Conservation (phyloP, 2,888 invertebrate species). For the Pachydiplax longipennis region DNA sequence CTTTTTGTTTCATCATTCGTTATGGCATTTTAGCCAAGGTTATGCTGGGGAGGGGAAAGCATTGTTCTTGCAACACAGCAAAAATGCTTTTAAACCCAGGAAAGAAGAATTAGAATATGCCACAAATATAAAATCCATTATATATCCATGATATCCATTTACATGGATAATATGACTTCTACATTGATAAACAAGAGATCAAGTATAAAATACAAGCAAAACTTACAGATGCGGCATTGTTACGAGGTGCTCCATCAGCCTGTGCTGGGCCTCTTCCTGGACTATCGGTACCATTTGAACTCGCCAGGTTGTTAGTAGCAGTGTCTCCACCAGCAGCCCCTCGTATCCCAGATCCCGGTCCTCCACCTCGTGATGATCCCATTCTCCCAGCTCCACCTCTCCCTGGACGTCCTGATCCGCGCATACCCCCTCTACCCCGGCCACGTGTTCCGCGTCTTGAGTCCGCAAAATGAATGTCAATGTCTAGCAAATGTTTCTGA, state of each 20-base stretch:
- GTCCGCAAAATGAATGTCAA: conserved; percentile 88
- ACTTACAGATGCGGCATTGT: neutral
- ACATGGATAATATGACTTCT: no score
- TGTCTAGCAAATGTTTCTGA: conserved; percentile 84
- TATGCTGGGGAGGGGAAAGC: no score
- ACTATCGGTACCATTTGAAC: conserved; percentile 4
- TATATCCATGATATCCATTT: no score
- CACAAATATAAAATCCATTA: no score
- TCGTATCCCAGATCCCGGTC: conserved; percentile 5
- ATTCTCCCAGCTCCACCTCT: conserved; percentile 58
- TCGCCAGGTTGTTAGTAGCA: neutral
- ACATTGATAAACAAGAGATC: no score
- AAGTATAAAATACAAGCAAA: no score
- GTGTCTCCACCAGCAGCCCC: neutral
- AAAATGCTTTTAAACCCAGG: no score
- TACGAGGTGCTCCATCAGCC: neutral
- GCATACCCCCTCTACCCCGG: conserved; percentile 57
- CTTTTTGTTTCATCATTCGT: no score
- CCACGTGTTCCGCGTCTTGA: conserved; percentile 69
- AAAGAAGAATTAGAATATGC: no score
- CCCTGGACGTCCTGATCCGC: conserved; percentile 70
- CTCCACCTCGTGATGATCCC: conserved; percentile 48
- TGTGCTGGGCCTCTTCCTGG: conserved; percentile 13
- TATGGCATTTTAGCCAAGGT: no score
- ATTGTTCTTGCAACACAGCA: no score